These are phyloP conservation scores for Drosophila rellima DNA, from an alignment of 2,888 invertebrate genomes.

Conservation along the genomic window DNA sequence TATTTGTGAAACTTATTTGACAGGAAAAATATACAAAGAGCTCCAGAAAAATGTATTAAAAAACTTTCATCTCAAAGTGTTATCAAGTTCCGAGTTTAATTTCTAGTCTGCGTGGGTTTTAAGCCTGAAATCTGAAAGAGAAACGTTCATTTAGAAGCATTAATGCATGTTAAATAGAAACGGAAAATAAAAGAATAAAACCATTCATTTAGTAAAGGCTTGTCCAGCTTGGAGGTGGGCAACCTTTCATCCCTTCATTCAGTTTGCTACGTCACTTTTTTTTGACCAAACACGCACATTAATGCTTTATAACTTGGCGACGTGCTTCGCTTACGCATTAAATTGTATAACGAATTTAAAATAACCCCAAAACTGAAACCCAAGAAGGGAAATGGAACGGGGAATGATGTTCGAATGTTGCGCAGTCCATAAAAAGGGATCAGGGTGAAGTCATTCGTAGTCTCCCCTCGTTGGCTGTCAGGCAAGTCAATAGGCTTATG, in stretches of 20 bases:
- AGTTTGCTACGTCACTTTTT: conserved; percentile 34
- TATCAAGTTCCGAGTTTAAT: conserved; percentile 5
- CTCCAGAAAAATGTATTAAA: background rate
- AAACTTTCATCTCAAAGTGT: conserved; percentile 1
- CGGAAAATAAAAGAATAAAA: conserved; percentile 9
- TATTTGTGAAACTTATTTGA: conserved; percentile 12
- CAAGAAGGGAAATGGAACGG: conserved; percentile 1
- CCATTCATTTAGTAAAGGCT: conserved; percentile 40
- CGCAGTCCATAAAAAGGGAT: conserved; percentile 76
- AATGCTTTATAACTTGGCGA: conserved; percentile 58
- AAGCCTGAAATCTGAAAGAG: conserved; percentile 25
- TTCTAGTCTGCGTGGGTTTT: background rate
- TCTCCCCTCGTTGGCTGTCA: conserved; percentile 28
- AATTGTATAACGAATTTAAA: conserved; percentile 53
- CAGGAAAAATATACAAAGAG: background rate
- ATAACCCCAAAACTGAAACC: conserved; percentile 23
- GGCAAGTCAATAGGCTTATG: conserved; percentile 76
- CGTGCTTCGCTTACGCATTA: conserved; percentile 60
- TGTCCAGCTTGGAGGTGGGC: conserved; percentile 3
- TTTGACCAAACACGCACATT: conserved; percentile 65
- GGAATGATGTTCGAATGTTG: conserved; percentile 60
- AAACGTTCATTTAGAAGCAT: conserved; percentile 4
- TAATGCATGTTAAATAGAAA: conserved; percentile 4
- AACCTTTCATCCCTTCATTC: conserved; percentile 13
- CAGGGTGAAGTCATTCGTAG: conserved; percentile 58